phyloP scores from a whole-genome alignment of 2,888 invertebrate species.

The Yponomeuta sedellus region DNA sequence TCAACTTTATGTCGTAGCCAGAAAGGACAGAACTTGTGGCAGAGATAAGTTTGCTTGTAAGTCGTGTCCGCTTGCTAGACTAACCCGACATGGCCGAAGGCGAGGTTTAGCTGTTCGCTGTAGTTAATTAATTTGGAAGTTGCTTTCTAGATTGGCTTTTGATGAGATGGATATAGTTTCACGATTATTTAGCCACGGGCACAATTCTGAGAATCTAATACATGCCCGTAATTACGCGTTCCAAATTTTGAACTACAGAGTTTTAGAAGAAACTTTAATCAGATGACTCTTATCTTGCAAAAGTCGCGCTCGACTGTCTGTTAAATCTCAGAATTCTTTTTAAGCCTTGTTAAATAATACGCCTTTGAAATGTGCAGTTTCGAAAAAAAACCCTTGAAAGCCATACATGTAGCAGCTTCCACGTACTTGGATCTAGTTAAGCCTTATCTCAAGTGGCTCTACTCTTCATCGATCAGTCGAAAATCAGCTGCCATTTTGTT shows the following conservation, averaged over 20 bases:
- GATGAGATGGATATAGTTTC: constrained; percentile 47
- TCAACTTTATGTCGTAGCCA: neutral
- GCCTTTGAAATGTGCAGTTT: neutral
- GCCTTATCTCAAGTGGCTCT: neutral
- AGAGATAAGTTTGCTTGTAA: neutral
- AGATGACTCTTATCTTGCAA: neutral
- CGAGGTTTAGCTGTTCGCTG: constrained; percentile 25
- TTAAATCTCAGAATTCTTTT: neutral
- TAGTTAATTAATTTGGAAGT: constrained; percentile 60
- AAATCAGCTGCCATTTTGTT: constrained; percentile 63
- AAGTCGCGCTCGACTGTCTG: neutral
- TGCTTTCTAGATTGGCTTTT: constrained; percentile 35
- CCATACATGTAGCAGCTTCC: neutral
- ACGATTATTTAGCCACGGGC: constrained; percentile 14
- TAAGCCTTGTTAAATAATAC: constrained; percentile 12
- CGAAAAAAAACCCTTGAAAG: too few relatives aligned
- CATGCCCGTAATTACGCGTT: neutral
- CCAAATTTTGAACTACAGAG: neutral
- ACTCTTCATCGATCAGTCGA: constrained; percentile 61
- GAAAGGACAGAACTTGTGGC: neutral
- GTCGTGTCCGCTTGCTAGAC: constrained; percentile 8
- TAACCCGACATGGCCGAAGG: constrained; percentile 13
- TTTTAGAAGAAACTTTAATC: neutral
- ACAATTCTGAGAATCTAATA: constrained; percentile 1
- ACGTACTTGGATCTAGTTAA: neutral